These are phyloP conservation scores for Anagrus nilaparvatae DNA, from an alignment of 1,140 invertebrate genomes.

Conservation along the genomic window DNA sequence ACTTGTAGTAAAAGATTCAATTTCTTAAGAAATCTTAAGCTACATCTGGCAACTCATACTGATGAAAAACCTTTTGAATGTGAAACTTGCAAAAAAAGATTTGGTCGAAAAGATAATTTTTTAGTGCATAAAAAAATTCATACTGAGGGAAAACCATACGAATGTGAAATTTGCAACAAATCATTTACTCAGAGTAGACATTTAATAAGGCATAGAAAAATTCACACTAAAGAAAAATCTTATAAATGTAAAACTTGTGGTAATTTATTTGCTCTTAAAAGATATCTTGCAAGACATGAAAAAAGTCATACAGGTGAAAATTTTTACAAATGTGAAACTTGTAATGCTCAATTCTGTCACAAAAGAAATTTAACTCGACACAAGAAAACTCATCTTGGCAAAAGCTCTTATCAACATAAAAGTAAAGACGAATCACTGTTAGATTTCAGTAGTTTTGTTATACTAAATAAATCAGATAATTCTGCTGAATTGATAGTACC, in stretches of 20 bases:
- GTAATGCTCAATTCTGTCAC: too few relatives aligned
- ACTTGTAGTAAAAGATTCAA: conserved; percentile 62
- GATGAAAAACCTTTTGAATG: conserved; percentile 14
- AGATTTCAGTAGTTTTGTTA: too few relatives aligned
- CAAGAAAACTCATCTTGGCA: too few relatives aligned
- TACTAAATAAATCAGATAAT: too few relatives aligned
- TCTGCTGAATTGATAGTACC: too few relatives aligned
- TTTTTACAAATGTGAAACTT: too few relatives aligned
- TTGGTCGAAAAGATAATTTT: conserved; percentile 29
- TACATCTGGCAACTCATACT: conserved; percentile 12
- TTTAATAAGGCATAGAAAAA: conserved; percentile 42
- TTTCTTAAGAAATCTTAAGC: conserved; percentile 12
- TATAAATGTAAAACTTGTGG: conserved; percentile 46
- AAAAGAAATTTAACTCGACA: too few relatives aligned
- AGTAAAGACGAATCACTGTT: too few relatives aligned
- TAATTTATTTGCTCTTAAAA: too few relatives aligned
- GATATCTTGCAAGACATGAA: too few relatives aligned
- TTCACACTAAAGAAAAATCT: conserved; percentile 45
- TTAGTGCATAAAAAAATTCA: conserved; percentile 37
- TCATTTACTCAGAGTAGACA: conserved; percentile 42
- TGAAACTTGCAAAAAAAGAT: conserved; percentile 7
- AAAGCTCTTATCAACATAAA: too few relatives aligned
- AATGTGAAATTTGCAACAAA: conserved; percentile 44
- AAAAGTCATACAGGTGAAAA: too few relatives aligned
- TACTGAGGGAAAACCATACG: conserved; percentile 45